phyloP scores from a whole-genome alignment of 64 coral and sea anemone genomes.

The Dendronephthya gigantea region DNA sequence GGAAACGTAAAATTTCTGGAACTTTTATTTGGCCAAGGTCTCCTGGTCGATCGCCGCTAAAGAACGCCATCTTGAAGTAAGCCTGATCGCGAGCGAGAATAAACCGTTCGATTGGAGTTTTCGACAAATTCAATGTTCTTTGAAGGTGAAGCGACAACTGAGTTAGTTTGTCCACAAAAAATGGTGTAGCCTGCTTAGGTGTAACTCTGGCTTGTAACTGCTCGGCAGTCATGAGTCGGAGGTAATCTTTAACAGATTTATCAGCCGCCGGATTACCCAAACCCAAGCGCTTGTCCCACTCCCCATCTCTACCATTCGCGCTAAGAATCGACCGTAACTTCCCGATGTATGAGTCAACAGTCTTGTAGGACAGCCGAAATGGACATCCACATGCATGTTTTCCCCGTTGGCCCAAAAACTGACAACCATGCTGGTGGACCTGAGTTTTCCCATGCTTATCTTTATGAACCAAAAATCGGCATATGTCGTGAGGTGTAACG shows the following conservation, averaged over 20 bases:
- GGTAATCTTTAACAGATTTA: slow-evolving; percentile 27
- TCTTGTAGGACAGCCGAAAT: background rate
- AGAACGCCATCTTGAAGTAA: slow-evolving; percentile 3
- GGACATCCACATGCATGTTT: background rate
- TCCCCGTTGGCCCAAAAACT: background rate
- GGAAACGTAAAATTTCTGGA: background rate
- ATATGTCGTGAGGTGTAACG: background rate
- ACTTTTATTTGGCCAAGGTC: slow-evolving; percentile 1
- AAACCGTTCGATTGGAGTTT: background rate
- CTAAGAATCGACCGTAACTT: background rate
- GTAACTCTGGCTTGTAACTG: slow-evolving; percentile 25
- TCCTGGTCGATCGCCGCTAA: background rate
- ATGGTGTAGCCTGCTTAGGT: slow-evolving; percentile 21
- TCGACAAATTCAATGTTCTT: no score
- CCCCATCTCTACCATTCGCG: background rate
- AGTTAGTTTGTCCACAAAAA: slow-evolving; percentile 27
- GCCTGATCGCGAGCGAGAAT: background rate
- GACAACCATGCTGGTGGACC: background rate
- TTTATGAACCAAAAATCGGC: background rate
- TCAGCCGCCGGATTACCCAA: background rate
- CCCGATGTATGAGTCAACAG: background rate
- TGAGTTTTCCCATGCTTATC: background rate
- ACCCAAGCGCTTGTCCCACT: background rate
- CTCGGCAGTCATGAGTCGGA: slow-evolving; percentile 14
- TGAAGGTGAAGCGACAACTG: background rate